Conservation (phyloP, 2,113 vertebrate species). For the Petaurus breviceps region DNA sequence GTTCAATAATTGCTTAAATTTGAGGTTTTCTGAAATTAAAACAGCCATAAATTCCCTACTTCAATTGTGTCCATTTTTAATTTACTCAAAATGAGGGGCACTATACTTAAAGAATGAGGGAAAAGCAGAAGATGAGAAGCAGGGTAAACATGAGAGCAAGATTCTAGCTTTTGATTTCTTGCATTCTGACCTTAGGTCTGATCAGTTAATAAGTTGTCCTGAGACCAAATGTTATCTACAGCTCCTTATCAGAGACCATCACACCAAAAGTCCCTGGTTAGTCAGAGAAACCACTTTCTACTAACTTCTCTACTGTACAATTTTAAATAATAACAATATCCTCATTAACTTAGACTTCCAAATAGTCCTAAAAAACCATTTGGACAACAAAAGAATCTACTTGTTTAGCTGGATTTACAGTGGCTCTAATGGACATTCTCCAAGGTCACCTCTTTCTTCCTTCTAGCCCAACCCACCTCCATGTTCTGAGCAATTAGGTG, state of each 20-base stretch:
- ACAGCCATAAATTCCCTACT: background rate
- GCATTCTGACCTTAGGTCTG: background rate
- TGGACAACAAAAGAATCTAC: slow-evolving; percentile 13
- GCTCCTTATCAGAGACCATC: background rate
- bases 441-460: background rate
- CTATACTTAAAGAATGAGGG: background rate
- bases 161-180: background rate
- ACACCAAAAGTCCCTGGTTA: background rate
- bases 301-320: background rate
- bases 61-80: background rate
- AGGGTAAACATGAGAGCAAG: fast-evolving
- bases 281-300: background rate
- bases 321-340: background rate
- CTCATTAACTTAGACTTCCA: background rate
- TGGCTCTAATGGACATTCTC: background rate
- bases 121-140: background rate
- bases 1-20: background rate
- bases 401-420: background rate
- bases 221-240: background rate
- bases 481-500: background rate
- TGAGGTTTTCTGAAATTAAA: slow-evolving; percentile 1
- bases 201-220: background rate
- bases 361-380: slow-evolving; percentile 33
- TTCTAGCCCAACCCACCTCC: background rate
- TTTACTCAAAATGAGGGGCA: background rate